Evolutionary conservation across 2,888 invertebrate genomes (phyloP).

Genomic region (Trichacis sp.): DNA sequence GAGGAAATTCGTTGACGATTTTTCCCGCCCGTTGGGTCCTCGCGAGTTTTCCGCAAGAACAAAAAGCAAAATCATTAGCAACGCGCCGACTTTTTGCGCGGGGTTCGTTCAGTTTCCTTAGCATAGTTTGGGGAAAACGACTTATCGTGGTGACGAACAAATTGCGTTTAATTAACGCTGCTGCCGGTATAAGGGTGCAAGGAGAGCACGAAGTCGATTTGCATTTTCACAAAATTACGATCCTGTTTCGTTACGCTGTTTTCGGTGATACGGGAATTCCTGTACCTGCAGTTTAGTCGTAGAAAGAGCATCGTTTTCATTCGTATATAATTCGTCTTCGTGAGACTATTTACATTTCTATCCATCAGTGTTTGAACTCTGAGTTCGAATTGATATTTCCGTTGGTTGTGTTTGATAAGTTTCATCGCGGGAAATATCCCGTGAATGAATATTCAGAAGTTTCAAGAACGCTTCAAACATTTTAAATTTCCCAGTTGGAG

Average conservation of each 20-base stretch:
- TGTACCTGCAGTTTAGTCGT: slow-evolving; percentile 30
- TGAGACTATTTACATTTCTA: slow-evolving; percentile 34
- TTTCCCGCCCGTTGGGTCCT: too few relatives aligned
- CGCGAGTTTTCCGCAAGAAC: neutral
- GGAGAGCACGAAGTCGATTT: slow-evolving; percentile 41
- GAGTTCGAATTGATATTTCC: slow-evolving; percentile 8
- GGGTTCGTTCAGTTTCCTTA: slow-evolving; percentile 1
- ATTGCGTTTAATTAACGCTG: slow-evolving; percentile 48
- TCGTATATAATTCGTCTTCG: slow-evolving; percentile 43
- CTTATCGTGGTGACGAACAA: slow-evolving; percentile 42
- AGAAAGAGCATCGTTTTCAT: slow-evolving; percentile 42
- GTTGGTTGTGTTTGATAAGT: neutral
- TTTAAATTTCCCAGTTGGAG: neutral
- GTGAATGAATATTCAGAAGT: neutral
- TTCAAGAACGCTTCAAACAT: neutral
- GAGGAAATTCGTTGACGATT: too few relatives aligned
- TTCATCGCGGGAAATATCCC: neutral
- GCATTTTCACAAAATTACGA: slow-evolving; percentile 51
- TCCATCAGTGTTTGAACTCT: slow-evolving; percentile 21
- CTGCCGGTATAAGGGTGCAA: slow-evolving; percentile 32
- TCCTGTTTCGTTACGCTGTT: slow-evolving; percentile 49
- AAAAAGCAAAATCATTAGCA: slow-evolving; percentile 2
- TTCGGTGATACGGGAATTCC: slow-evolving; percentile 38
- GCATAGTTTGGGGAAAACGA: slow-evolving; percentile 24
- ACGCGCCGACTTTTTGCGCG: slow-evolving; percentile 26